These are phyloP conservation scores for Watsonalla binaria DNA, from an alignment of 2,888 invertebrate genomes.

Conservation along the genomic window DNA sequence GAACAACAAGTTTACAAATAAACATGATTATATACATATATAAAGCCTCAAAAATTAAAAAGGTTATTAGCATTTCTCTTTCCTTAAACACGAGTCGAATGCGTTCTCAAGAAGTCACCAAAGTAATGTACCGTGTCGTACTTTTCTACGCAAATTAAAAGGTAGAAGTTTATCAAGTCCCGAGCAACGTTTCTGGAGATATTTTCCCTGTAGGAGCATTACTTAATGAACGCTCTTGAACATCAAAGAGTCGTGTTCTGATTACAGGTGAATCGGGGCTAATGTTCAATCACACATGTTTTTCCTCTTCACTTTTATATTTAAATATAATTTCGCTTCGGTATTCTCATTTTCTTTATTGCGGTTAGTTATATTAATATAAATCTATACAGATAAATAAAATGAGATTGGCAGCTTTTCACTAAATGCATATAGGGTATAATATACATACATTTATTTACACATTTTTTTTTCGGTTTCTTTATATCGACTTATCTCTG, in stretches of 20 bases:
- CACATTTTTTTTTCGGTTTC: too few species aligned
- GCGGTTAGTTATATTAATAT: too few species aligned
- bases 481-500: too few species aligned
- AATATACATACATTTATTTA: too few species aligned
- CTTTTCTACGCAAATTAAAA: slow-evolving; percentile 3
- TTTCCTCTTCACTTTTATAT: background rate
- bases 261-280: slow-evolving; percentile 30
- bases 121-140: slow-evolving; percentile 12
- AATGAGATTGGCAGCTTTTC: too few species aligned
- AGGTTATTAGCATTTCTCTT: background rate
- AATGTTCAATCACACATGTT: background rate
- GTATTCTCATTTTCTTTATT: too few species aligned
- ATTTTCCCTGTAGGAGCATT: slow-evolving; percentile 25
- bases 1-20: too few species aligned
- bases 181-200: slow-evolving; percentile 13
- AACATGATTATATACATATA: too few species aligned
- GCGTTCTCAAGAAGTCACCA: background rate
- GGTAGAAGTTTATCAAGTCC: slow-evolving; percentile 15
- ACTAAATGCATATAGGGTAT: too few species aligned
- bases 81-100: background rate
- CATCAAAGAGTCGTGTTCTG: slow-evolving; percentile 39
- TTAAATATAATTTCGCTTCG: too few species aligned
- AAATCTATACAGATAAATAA: too few species aligned
- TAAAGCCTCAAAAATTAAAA: too few species aligned
- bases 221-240: slow-evolving; percentile 35